Percentiles rank a stretch among this genome's conserved stretches.
Conservation (phyloP, 2,888 invertebrate species). For the Strigamia transsilvanica region DNA sequence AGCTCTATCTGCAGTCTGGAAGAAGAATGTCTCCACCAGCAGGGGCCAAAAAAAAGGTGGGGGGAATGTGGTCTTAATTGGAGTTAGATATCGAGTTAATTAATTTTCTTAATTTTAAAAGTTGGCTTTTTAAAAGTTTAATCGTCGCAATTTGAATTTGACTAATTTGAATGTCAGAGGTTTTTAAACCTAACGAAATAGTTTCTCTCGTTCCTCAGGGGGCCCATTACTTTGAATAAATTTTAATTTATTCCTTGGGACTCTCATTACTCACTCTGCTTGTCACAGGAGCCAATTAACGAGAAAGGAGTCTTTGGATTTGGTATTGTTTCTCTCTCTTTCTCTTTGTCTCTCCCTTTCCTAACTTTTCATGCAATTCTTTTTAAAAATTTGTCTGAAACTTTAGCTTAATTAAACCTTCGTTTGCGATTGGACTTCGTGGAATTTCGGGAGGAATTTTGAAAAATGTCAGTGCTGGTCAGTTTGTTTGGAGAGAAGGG, state of each 20-base stretch:
- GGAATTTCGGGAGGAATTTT: conserved; percentile 22
- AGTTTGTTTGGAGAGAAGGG: background rate
- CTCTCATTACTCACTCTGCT: conserved; percentile 36
- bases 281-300: conserved; percentile 42
- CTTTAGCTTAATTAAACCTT: conserved; percentile 40
- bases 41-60: background rate
- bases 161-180: conserved; percentile 45
- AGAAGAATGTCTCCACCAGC: background rate
- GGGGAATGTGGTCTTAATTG: background rate
- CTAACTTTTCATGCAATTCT: background rate
- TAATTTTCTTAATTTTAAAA: conserved; percentile 22
- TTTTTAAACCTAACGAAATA: conserved; percentile 48
- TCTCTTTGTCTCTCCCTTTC: background rate
- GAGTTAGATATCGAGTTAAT: conserved; percentile 23
- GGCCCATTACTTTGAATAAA: conserved; percentile 45
- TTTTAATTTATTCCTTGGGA: conserved; percentile 48
- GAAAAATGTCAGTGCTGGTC: conserved; percentile 27
- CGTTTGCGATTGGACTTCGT: conserved; percentile 14
- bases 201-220: conserved; percentile 41
- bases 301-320: conserved; percentile 39
- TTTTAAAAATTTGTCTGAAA: background rate
- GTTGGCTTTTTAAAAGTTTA: conserved; percentile 41
- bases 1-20: background rate
- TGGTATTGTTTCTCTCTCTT: conserved; percentile 5
- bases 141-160: conserved; percentile 40